Evolutionary conservation across 1,140 invertebrate species (phyloP).

Genomic region (Platorchestia sp.): DNA sequence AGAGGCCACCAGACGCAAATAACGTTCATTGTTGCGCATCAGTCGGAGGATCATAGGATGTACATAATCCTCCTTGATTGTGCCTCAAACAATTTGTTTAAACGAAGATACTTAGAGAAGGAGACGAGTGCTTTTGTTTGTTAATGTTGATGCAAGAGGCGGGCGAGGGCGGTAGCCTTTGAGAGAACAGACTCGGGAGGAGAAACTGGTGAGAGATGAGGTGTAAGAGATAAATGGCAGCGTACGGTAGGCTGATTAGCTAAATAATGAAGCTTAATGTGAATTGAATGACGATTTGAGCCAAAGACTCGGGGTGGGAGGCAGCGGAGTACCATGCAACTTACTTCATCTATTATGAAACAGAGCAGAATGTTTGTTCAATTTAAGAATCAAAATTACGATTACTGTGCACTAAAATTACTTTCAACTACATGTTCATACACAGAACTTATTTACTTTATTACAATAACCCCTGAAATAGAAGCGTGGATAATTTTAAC

Average conservation of each 20-base stretch:
- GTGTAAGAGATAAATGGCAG: neutral
- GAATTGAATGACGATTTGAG: conserved; percentile 28
- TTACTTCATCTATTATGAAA: neutral
- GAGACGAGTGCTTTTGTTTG: conserved; percentile 43
- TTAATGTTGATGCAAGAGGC: conserved; percentile 20
- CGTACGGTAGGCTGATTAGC: neutral
- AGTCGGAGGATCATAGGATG: conserved; percentile 28
- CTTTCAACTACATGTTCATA: no score
- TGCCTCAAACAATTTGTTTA: conserved; percentile 49
- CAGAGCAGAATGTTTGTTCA: neutral
- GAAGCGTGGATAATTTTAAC: neutral
- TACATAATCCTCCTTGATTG: conserved; percentile 54
- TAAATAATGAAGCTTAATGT: conserved; percentile 50
- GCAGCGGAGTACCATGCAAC: neutral
- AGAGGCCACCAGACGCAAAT: neutral
- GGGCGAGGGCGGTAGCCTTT: conserved; percentile 11
- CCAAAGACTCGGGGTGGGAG: neutral
- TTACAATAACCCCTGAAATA: neutral
- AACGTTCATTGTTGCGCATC: conserved; percentile 42
- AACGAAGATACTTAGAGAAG: conserved; percentile 50
- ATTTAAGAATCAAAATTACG: neutral
- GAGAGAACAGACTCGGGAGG: conserved; percentile 18
- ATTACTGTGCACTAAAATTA: no score
- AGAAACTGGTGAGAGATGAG: conserved; percentile 26
- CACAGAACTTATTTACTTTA: neutral